Conservation (phyloP, 2,113 vertebrate species). For the Vombatus ursinus region DNA sequence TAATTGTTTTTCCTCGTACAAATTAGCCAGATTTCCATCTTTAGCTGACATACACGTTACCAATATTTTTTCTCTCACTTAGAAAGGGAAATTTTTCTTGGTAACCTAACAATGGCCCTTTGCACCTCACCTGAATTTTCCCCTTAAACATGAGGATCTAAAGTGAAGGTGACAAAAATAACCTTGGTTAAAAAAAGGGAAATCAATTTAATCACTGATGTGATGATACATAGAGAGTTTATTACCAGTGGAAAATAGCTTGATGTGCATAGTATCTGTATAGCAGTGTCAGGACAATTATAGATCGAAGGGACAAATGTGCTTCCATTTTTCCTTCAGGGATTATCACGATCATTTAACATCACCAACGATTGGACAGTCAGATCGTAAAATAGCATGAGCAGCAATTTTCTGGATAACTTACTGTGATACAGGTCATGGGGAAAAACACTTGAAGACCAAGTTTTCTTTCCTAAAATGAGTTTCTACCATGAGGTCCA, state of each 20-base stretch:
- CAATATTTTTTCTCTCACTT: neutral
- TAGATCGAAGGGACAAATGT: constrained; percentile 42
- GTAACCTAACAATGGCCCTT: constrained; percentile 25
- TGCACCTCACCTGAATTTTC: constrained; percentile 29
- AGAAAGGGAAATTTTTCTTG: constrained; percentile 39
- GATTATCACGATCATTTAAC: constrained; percentile 56
- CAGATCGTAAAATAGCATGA: constrained; percentile 8
- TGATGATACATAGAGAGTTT: constrained; percentile 38
- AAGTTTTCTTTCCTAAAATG: constrained; percentile 40
- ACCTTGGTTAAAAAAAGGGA: constrained; percentile 18
- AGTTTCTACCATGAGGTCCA: constrained; percentile 7
- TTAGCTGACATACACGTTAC: constrained; percentile 15
- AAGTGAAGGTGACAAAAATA: constrained; percentile 53
- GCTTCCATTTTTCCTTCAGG: constrained; percentile 57
- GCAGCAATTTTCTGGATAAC: constrained; percentile 55
- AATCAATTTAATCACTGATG: constrained; percentile 36
- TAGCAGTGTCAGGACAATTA: constrained; percentile 51
- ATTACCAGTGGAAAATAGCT: constrained; percentile 38
- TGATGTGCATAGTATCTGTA: constrained; percentile 14
- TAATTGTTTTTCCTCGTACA: neutral
- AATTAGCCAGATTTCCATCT: constrained; percentile 36
- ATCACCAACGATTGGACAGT: constrained; percentile 31
- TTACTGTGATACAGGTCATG: constrained; percentile 46
- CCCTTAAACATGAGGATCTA: constrained; percentile 41
- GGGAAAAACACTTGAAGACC: constrained; percentile 48